Evolutionary conservation across 2,888 invertebrate genomes (phyloP).

Genomic region (Ceraclea dissimilis): DNA sequence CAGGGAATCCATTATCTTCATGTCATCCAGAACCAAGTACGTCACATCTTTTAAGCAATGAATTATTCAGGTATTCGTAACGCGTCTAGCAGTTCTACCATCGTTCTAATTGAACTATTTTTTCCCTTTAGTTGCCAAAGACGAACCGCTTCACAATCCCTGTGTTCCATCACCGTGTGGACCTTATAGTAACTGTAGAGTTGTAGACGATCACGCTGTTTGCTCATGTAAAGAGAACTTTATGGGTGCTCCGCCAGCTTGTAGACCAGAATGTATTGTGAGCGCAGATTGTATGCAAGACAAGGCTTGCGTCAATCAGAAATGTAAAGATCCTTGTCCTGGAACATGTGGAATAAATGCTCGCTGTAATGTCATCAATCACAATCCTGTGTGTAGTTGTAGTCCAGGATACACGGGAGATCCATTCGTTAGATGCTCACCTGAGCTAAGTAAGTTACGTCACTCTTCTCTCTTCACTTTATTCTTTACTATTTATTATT

Average conservation of each 20-base stretch:
- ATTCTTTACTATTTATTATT: conserved; percentile 9
- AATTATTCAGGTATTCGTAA: background rate
- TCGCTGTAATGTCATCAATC: conserved; percentile 74
- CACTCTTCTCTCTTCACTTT: conserved; percentile 9
- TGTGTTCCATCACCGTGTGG: conserved; percentile 68
- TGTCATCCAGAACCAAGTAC: conserved; percentile 52
- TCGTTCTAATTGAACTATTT: conserved; percentile 24
- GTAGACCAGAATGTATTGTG: conserved; percentile 74
- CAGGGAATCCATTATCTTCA: conserved; percentile 70
- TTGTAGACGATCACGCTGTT: conserved; percentile 64
- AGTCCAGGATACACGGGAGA: conserved; percentile 67
- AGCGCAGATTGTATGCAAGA: conserved; percentile 77
- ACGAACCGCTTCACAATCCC: conserved; percentile 42
- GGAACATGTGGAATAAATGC: conserved; percentile 79
- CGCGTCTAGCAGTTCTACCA: background rate
- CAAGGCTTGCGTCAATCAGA: conserved; percentile 70
- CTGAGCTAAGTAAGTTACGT: conserved; percentile 59
- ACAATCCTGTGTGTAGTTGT: conserved; percentile 81
- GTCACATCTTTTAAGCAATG: conserved; percentile 7
- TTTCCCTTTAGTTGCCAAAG: conserved; percentile 35
- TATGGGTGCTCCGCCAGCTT: conserved; percentile 70
- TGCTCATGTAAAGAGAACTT: conserved; percentile 74
- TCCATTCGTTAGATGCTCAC: conserved; percentile 67
- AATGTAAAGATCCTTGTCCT: conserved; percentile 74
- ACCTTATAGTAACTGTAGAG: conserved; percentile 70